Evolutionary conservation across 2,797 vertebrate genomes (phyloP).

Genomic region (Diplodus puntazzo): DNA sequence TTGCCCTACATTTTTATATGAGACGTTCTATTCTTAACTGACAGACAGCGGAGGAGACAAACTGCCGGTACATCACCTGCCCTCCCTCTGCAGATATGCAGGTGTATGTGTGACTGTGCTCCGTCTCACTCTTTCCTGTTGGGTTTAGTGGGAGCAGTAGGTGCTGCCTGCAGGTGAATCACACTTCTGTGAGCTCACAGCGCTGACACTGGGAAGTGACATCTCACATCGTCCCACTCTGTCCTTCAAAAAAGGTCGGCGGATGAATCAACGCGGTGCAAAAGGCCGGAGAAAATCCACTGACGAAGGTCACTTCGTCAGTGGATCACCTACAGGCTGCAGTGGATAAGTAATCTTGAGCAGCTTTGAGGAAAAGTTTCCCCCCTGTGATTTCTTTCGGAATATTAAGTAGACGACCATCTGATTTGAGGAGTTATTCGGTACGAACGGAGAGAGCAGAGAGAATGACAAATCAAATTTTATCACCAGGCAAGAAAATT

Average conservation of each 20-base stretch:
- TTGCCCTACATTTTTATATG: not conserved
- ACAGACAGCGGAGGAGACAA: constrained; percentile 1
- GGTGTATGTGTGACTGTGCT: not conserved
- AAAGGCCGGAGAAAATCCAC: constrained; percentile 39
- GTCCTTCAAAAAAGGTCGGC: constrained; percentile 68
- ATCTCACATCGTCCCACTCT: constrained; percentile 57
- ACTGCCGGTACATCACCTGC: not conserved
- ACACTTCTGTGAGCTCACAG: constrained; percentile 43
- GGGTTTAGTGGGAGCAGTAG: constrained; percentile 37
- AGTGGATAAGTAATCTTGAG: not conserved
- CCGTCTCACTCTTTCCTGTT: constrained; percentile 2
- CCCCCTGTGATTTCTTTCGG: not conserved
- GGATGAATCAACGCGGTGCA: constrained; percentile 52
- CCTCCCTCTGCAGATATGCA: not conserved
- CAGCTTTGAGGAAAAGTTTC: not conserved
- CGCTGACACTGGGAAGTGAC: constrained; percentile 53
- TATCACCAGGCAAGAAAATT: constrained; percentile 46
- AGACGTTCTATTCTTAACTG: constrained; percentile 21
- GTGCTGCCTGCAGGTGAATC: constrained; percentile 65
- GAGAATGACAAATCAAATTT: constrained; percentile 53
- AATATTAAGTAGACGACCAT: constrained; percentile 14
- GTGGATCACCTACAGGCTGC: constrained; percentile 2
- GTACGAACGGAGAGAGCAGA: constrained; percentile 17
- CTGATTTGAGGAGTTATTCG: constrained; percentile 5
- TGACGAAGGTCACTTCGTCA: constrained; percentile 22